Evolutionary conservation across 2,797 vertebrate species (phyloP).

Genomic region (Paramormyrops hopkinsi): DNA sequence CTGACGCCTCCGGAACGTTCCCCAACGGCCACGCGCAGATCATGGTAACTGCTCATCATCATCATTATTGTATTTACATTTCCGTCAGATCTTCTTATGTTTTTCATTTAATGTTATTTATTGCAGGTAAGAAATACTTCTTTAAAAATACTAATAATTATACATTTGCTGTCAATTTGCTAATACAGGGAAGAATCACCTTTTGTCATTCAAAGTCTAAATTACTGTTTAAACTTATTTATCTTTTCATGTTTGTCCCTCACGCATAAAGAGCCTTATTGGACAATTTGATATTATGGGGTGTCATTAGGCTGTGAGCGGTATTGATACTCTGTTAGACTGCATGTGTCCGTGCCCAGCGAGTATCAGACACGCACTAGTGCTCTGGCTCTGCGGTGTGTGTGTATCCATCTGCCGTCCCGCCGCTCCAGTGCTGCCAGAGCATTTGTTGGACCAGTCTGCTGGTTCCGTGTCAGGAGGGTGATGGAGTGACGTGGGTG

Average conservation of each 20-base stretch:
- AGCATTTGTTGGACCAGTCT: slow-evolving; percentile 14
- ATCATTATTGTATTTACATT: background rate
- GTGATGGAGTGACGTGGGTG: background rate
- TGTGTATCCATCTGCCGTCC: slow-evolving; percentile 6
- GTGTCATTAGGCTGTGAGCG: background rate
- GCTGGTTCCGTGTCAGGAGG: background rate
- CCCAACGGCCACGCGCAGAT: slow-evolving; percentile 98
- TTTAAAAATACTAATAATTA: background rate
- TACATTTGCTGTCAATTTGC: background rate
- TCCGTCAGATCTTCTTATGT: background rate
- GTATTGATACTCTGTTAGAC: background rate
- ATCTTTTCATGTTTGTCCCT: background rate
- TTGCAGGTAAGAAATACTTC: background rate
- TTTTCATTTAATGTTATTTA: background rate
- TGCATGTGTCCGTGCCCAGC: background rate
- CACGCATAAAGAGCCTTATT: background rate
- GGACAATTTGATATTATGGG: background rate
- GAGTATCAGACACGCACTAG: background rate
- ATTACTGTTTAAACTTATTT: background rate
- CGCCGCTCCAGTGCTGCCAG: slow-evolving; percentile 25
- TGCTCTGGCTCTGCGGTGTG: background rate
- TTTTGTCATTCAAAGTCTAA: background rate
- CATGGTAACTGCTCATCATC: slow-evolving; percentile 75
- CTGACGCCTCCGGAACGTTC: slow-evolving; percentile 93
- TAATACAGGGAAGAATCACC: background rate